phyloP scores from a whole-genome alignment of 2,888 invertebrate species.

The Carabus problematicus region DNA sequence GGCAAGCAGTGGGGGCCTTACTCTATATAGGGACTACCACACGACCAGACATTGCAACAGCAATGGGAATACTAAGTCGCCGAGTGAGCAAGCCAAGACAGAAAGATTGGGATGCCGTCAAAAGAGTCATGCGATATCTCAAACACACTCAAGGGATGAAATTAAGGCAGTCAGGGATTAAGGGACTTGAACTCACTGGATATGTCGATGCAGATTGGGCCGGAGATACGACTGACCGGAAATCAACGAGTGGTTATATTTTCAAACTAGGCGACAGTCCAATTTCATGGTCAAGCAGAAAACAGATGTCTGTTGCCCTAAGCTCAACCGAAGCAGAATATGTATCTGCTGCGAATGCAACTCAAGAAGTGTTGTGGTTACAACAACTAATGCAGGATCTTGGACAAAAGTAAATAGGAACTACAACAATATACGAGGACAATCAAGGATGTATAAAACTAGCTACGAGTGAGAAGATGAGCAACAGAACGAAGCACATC shows the following conservation, averaged over 20 bases:
- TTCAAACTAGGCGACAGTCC: constrained; percentile 8
- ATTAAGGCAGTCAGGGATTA: no score
- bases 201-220: constrained; percentile 10
- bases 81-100: constrained; percentile 24
- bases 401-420: background rate
- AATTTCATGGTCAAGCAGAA: constrained; percentile 15
- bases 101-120: constrained; percentile 21
- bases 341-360: constrained; percentile 17
- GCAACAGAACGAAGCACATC: constrained; percentile 12
- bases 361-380: constrained; percentile 16
- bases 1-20: constrained; percentile 39
- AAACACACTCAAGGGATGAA: no score
- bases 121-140: constrained; percentile 16
- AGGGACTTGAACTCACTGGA: background rate
- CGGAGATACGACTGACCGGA: background rate
- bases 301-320: constrained; percentile 8
- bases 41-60: constrained; percentile 48
- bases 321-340: constrained; percentile 16
- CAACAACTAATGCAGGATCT: constrained; percentile 9
- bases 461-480: constrained; percentile 8
- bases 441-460: constrained; percentile 22
- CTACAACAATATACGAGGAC: constrained; percentile 7
- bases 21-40: constrained; percentile 46
- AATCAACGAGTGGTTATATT: constrained; percentile 21
- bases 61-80: constrained; percentile 48